These are phyloP conservation scores for Tamandua tetradactyla DNA, from an alignment of 2,797 vertebrate genomes.

Conservation along the genomic window DNA sequence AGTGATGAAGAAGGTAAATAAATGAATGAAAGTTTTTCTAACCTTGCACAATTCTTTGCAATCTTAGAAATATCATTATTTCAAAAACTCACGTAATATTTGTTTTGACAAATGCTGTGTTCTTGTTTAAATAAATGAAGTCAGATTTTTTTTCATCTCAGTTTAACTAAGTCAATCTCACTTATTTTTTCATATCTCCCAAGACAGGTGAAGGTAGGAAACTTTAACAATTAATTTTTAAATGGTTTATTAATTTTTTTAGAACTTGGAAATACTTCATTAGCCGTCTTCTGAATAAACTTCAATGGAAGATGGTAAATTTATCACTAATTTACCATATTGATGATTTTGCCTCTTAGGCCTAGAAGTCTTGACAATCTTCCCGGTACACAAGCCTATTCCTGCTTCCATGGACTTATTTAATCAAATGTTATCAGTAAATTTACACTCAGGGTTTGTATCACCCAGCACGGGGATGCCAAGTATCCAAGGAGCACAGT, in stretches of 20 bases:
- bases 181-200: not conserved
- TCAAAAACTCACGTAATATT: not conserved
- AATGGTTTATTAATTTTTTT: not conserved
- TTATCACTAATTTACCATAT: constrained; percentile 64
- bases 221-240: not conserved
- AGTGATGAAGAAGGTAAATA: not conserved
- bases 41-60: not conserved
- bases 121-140: not conserved
- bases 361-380: constrained; percentile 71
- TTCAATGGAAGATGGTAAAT: constrained; percentile 80
- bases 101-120: not conserved
- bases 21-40: not conserved
- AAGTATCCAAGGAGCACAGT: not conserved
- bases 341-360: constrained; percentile 62
- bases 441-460: constrained; percentile 67
- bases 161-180: not conserved
- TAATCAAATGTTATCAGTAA: constrained; percentile 75
- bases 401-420: constrained; percentile 71
- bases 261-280: constrained; percentile 57
- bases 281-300: constrained; percentile 80
- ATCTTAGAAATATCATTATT: not conserved
- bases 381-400: constrained; percentile 75
- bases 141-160: not conserved
- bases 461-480: not conserved
- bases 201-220: not conserved